Conservation (phyloP, 2,113 vertebrate species). For the Tyrannus savana region DNA sequence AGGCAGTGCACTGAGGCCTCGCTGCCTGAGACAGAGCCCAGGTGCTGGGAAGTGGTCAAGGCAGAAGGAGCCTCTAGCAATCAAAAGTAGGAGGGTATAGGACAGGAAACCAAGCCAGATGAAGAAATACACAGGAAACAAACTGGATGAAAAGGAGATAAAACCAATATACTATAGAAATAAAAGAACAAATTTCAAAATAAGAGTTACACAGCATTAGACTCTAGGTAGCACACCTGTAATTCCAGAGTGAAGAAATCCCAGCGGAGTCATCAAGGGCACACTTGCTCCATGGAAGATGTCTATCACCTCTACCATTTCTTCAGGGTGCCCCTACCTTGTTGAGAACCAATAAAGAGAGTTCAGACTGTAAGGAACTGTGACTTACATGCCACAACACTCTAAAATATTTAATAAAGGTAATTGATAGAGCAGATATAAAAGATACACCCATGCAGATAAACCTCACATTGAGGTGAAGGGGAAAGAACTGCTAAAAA, state of each 20-base stretch:
- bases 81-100: not conserved
- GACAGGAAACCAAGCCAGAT: not conserved
- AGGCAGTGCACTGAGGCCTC: not conserved
- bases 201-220: not conserved
- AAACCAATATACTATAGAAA: not conserved
- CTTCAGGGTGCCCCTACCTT: not conserved
- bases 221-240: not conserved
- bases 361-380: not conserved
- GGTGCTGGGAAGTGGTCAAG: not conserved
- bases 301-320: not conserved
- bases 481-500: not conserved
- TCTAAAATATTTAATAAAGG: not conserved
- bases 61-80: not conserved
- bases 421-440: not conserved
- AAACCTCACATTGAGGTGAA: not conserved
- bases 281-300: not conserved
- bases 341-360: not conserved
- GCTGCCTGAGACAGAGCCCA: not conserved
- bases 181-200: not conserved
- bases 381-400: not conserved
- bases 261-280: not conserved
- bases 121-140: not conserved
- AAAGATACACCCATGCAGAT: not conserved
- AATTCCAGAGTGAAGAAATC: not conserved
- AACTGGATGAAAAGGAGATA: not conserved